phyloP scores from a whole-genome alignment of 1,140 invertebrate genomes.

The Penaeus japonicus region DNA sequence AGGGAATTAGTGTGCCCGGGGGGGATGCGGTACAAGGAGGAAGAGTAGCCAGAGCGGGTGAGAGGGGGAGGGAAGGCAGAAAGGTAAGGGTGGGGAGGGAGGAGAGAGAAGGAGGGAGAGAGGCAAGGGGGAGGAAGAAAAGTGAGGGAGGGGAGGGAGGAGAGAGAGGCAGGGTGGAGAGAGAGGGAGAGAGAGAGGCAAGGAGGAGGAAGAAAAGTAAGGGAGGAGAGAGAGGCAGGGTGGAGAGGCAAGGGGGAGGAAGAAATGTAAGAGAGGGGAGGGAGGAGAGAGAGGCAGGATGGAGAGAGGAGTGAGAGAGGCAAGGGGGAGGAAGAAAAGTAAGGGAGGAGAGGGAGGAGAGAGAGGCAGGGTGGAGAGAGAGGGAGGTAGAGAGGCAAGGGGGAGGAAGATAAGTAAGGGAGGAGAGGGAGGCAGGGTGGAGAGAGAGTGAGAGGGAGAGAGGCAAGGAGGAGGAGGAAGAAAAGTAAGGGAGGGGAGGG shows the following conservation, averaged over 20 bases:
- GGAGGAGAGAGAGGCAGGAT: no score
- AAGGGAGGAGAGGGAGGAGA: neutral
- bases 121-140: neutral
- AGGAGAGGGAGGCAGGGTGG: neutral
- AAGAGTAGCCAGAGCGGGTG: neutral
- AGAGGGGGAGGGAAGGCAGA: neutral
- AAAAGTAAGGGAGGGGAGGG: neutral
- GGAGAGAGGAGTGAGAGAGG: neutral
- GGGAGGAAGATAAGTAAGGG: neutral
- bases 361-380: neutral
- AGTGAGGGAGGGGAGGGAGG: neutral
- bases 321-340: neutral
- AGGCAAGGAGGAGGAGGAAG: neutral
- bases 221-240: no score
- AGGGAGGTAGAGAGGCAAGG: neutral
- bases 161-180: neutral
- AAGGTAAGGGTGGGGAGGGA: neutral
- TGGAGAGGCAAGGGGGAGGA: no score
- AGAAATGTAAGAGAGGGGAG: no score
- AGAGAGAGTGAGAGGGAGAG: neutral
- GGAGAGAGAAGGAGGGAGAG: neutral
- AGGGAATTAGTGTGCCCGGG: neutral
- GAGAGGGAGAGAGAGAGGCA: neutral
- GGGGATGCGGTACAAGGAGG: neutral
- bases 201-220: neutral